Evolutionary conservation across 2,113 vertebrate genomes (phyloP).

Genomic region (Nesoenas mayeri): DNA sequence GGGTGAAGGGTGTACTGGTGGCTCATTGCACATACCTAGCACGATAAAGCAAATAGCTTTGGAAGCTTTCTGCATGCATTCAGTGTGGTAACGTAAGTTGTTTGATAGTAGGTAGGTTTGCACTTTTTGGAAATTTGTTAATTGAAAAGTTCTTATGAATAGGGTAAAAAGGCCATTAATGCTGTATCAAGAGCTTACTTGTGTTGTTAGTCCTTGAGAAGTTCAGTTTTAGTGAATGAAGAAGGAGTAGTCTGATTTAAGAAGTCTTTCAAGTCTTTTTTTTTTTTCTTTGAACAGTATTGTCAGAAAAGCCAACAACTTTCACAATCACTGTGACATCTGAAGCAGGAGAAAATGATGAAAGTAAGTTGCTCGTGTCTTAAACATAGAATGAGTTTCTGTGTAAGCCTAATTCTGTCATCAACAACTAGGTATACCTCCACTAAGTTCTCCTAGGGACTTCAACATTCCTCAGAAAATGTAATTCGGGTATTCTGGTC

Average conservation of each 20-base stretch:
- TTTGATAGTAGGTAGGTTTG: neutral
- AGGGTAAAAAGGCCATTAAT: neutral
- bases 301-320: conserved; percentile 89
- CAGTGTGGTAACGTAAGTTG: accelerated
- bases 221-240: neutral
- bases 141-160: neutral
- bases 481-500: neutral
- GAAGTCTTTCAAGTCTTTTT: neutral
- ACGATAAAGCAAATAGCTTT: neutral
- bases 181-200: neutral
- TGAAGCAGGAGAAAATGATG: conserved; percentile 88
- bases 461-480: neutral
- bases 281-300: conserved; percentile 76
- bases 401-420: neutral
- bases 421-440: neutral
- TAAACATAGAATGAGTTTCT: neutral
- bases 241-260: neutral
- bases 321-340: conserved; percentile 97
- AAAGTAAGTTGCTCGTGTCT: conserved; percentile 84
- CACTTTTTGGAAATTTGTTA: neutral
- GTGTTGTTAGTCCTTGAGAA: neutral
- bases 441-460: neutral
- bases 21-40: neutral
- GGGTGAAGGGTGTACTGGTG: neutral
- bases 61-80: neutral